Conservation (phyloP, 2,113 vertebrate species). For the Ctenodactylus gundi region DNA sequence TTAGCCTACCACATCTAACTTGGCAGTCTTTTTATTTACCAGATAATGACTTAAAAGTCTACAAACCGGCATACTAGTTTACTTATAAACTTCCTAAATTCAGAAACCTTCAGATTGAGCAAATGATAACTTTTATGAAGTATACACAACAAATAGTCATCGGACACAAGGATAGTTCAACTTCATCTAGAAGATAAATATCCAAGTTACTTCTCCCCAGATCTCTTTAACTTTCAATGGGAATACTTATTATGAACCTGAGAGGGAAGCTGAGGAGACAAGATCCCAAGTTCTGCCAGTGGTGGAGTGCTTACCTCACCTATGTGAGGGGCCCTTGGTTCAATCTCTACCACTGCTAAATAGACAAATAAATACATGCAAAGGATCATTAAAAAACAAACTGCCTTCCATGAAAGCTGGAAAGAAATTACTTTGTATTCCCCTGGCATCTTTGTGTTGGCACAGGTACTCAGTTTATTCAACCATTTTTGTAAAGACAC, state of each 20-base stretch:
- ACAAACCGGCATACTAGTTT: neutral
- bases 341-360: too few species aligned
- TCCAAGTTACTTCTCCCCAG: neutral
- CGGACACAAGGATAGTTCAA: neutral
- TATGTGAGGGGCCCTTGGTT: too few species aligned
- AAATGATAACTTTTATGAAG: neutral
- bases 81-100: neutral
- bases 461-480: too few species aligned
- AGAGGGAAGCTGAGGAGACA: neutral
- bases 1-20: too few species aligned
- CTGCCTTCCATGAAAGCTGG: neutral
- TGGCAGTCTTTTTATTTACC: neutral
- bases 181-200: neutral
- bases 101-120: neutral
- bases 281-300: too few species aligned
- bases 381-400: neutral
- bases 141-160: neutral
- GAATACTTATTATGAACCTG: neutral
- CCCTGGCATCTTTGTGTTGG: neutral
- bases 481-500: neutral
- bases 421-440: rapidly evolving
- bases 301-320: too few species aligned
- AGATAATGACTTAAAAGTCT: neutral
- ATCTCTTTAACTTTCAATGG: neutral
- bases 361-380: too few species aligned